phyloP scores from a whole-genome alignment of 1,140 invertebrate genomes.

The Hestina assimilis region DNA sequence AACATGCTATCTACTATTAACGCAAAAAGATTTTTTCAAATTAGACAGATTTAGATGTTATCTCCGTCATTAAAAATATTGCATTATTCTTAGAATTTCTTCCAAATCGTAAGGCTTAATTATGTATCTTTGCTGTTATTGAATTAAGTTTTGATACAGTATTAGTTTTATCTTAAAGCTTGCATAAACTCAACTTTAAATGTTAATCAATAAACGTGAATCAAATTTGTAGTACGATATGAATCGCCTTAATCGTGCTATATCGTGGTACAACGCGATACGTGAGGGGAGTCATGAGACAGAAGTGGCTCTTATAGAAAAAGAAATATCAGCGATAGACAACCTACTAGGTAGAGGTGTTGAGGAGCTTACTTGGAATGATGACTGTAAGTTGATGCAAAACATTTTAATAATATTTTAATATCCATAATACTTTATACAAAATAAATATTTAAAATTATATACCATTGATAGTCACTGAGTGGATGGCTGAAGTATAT shows the following conservation, averaged over 20 bases:
- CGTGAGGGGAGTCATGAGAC: slow-evolving; percentile 81
- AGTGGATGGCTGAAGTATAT: slow-evolving; percentile 74
- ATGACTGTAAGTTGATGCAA: slow-evolving; percentile 81
- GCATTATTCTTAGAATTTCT: too few species aligned
- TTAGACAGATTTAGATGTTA: too few species aligned
- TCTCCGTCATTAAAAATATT: too few species aligned
- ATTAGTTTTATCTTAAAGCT: too few species aligned
- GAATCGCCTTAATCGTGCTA: slow-evolving; percentile 76
- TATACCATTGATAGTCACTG: slow-evolving; percentile 46
- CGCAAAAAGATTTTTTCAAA: too few species aligned
- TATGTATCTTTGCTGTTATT: too few species aligned
- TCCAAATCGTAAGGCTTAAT: too few species aligned
- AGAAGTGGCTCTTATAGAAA: slow-evolving; percentile 84
- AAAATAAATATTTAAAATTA: background rate
- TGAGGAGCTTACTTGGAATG: slow-evolving; percentile 83
- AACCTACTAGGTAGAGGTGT: slow-evolving; percentile 81
- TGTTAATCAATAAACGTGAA: too few species aligned
- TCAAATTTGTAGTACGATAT: slow-evolving; percentile 56
- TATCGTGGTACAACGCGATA: slow-evolving; percentile 84
- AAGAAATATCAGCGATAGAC: slow-evolving; percentile 83
- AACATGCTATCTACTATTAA: too few species aligned
- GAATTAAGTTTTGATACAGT: too few species aligned
- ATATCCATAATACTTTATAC: background rate
- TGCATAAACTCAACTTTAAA: too few species aligned
- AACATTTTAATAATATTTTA: background rate